Percentiles rank a stretch among this genome's conserved stretches.
phyloP scores from a whole-genome alignment of 2,113 vertebrate species.

The Percopsis transmontana region DNA sequence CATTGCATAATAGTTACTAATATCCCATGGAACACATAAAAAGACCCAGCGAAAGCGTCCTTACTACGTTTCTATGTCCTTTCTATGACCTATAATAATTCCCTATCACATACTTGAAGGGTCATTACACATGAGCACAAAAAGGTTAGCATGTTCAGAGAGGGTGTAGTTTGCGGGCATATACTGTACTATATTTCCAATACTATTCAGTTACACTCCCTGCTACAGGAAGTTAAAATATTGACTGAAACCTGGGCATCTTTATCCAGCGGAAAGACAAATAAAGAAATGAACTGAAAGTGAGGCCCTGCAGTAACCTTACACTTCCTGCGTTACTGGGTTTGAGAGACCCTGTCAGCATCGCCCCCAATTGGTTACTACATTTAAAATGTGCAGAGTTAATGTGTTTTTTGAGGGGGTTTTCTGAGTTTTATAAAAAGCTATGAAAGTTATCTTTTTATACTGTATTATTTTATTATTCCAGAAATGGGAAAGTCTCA shows the following conservation, averaged over 20 bases:
- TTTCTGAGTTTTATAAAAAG: too few species aligned
- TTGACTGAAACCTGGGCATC: constrained; percentile 51
- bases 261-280: constrained; percentile 37
- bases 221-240: constrained; percentile 52
- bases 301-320: constrained; percentile 38
- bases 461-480: too few species aligned
- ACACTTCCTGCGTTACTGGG: constrained; percentile 32
- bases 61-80: too few species aligned
- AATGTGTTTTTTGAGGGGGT: too few species aligned
- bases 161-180: constrained; percentile 14
- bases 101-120: not conserved
- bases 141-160: constrained; percentile 1
- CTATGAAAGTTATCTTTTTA: too few species aligned
- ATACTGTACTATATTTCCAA: constrained; percentile 25
- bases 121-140: constrained; percentile 1
- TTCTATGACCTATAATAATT: too few species aligned
- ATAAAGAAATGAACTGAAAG: constrained; percentile 41
- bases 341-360: constrained; percentile 15
- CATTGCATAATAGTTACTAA: not conserved
- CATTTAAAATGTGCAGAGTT: constrained; percentile 12
- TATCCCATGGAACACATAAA: not conserved
- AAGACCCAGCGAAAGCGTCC: not conserved
- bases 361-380: not conserved
- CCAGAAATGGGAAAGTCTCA: too few species aligned
- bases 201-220: constrained; percentile 44